phyloP scores from a whole-genome alignment of 2,888 invertebrate species.

The Erannis defoliaria region DNA sequence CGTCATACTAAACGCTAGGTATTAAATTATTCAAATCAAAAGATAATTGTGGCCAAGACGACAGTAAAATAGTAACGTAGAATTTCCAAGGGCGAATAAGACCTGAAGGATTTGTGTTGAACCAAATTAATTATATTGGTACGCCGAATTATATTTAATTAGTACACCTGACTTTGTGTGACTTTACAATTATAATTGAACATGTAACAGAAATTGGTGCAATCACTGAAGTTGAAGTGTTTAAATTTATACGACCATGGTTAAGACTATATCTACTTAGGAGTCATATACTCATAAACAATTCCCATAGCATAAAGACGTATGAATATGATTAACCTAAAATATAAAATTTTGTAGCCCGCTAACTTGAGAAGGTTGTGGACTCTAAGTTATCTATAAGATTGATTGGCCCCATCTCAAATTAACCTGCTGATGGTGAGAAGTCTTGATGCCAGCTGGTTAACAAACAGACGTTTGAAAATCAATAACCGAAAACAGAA shows the following conservation, averaged over 20 bases:
- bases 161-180: too few species aligned
- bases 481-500: constrained; percentile 64
- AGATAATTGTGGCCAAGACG: too few species aligned
- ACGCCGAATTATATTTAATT: too few species aligned
- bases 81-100: too few species aligned
- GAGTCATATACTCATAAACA: constrained; percentile 13
- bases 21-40: too few species aligned
- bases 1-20: not conserved
- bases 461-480: constrained; percentile 60
- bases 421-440: constrained; percentile 33
- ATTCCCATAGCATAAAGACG: constrained; percentile 9
- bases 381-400: constrained; percentile 37
- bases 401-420: constrained; percentile 34
- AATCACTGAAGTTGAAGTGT: constrained; percentile 33
- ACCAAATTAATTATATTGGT: too few species aligned
- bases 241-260: too few species aligned
- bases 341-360: constrained; percentile 34
- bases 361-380: constrained; percentile 34
- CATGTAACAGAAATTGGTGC: constrained; percentile 22
- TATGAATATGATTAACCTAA: constrained; percentile 41
- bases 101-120: too few species aligned
- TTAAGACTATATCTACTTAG: constrained; percentile 1
- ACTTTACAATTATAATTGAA: constrained; percentile 37
- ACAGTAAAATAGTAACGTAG: too few species aligned
- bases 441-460: constrained; percentile 24